Evolutionary conservation across 2,113 vertebrate genomes (phyloP).

Genomic region (Micromys minutus): DNA sequence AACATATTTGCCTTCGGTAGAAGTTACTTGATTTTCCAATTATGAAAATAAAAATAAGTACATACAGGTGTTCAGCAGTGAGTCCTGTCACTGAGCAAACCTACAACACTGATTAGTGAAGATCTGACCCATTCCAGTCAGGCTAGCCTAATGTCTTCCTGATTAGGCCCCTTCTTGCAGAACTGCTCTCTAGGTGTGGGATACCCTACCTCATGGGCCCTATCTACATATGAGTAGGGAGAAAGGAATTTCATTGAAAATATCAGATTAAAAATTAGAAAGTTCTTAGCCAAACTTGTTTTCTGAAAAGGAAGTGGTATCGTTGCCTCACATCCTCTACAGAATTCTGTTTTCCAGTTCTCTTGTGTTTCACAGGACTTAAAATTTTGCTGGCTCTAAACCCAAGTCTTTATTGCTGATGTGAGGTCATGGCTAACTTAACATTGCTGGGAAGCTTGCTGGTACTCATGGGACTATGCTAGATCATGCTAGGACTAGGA

Average conservation of each 20-base stretch:
- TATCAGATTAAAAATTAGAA: conserved; percentile 27
- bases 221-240: not conserved
- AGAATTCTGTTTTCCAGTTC: conserved; percentile 5
- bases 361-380: not conserved
- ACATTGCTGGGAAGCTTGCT: not conserved
- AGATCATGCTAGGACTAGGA: not conserved
- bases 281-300: not conserved
- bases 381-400: not conserved
- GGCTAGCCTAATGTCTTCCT: not conserved
- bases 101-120: not conserved
- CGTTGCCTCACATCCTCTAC: not conserved
- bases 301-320: not conserved
- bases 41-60: conserved; percentile 27
- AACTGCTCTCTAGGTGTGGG: not conserved
- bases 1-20: not conserved
- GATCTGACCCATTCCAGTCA: not conserved
- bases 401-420: not conserved
- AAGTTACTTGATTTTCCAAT: not conserved
- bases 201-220: not conserved
- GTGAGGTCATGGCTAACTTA: not conserved
- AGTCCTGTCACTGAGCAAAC: not conserved
- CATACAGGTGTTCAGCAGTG: not conserved
- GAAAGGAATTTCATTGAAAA: conserved; percentile 40
- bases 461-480: not conserved
- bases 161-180: not conserved